Conservation (phyloP, 1,140 invertebrate species). For the Bombus confusus region DNA sequence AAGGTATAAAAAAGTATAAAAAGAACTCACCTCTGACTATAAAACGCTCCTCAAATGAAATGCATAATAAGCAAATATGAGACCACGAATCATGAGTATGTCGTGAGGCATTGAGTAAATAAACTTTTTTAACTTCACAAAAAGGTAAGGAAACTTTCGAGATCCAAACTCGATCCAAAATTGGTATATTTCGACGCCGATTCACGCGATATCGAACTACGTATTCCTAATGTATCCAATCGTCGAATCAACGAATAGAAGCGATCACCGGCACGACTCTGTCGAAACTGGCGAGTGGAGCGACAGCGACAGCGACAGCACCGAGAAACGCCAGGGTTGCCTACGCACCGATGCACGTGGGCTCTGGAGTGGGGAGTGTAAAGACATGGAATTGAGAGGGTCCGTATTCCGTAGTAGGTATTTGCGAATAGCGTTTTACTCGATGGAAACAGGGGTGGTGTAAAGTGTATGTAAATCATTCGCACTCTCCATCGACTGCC, state of each 20-base stretch:
- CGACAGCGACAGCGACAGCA: slow-evolving; percentile 15
- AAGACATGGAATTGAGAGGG: slow-evolving; percentile 1
- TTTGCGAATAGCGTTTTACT: slow-evolving; percentile 24
- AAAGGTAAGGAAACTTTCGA: not conserved
- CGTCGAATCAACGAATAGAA: slow-evolving; percentile 5
- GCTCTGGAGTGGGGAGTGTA: slow-evolving; percentile 8
- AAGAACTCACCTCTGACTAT: slow-evolving; percentile 13
- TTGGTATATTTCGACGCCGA: slow-evolving; percentile 18
- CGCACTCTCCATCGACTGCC: not conserved
- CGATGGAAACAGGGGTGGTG: slow-evolving; percentile 14
- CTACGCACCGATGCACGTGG: slow-evolving; percentile 55
- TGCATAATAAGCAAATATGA: not conserved
- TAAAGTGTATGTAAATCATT: slow-evolving; percentile 30
- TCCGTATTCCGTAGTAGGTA: slow-evolving; percentile 3
- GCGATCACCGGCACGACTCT: slow-evolving; percentile 62
- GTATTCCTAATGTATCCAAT: not conserved
- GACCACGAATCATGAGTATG: not conserved
- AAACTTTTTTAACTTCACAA: not conserved
- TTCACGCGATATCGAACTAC: not conserved
- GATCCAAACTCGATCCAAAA: slow-evolving; percentile 5
- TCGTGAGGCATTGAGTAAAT: not conserved
- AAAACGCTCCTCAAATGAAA: slow-evolving; percentile 4
- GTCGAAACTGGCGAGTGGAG: slow-evolving; percentile 62
- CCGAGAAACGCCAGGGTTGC: slow-evolving; percentile 42
- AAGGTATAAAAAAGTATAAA: too few relatives aligned